phyloP scores from a whole-genome alignment of 2,113 vertebrate genomes.

The Burhinus oedicnemus region DNA sequence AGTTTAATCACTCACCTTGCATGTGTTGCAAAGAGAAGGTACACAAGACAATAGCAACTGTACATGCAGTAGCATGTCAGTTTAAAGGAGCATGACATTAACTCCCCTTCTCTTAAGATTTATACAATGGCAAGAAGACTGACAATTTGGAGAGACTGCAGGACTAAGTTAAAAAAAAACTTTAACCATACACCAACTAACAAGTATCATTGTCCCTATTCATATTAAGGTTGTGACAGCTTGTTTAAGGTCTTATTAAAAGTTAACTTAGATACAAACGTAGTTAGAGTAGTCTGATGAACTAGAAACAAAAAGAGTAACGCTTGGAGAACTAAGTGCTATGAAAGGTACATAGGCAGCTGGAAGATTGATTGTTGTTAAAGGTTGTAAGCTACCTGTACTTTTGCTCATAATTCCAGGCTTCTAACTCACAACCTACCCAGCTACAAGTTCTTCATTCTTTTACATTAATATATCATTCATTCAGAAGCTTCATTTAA shows the following conservation, averaged over 20 bases:
- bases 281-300: neutral
- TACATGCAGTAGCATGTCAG: neutral
- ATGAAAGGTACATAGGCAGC: neutral
- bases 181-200: neutral
- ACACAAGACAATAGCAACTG: neutral
- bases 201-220: neutral
- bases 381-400: neutral
- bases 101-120: neutral
- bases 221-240: neutral
- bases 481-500: neutral
- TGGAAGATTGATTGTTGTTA: neutral
- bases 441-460: neutral
- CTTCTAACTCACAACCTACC: neutral
- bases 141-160: neutral
- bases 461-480: neutral
- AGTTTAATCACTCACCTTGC: neutral
- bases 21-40: neutral
- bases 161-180: neutral
- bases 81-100: neutral
- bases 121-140: neutral
- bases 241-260: neutral
- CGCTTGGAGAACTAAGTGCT: neutral
- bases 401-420: neutral
- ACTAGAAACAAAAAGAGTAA: neutral
- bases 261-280: neutral